Evolutionary conservation across 2,113 vertebrate genomes (phyloP), one percentile per base, ranked within the genome.

Genomic region (Vimba vimba): DNA sequence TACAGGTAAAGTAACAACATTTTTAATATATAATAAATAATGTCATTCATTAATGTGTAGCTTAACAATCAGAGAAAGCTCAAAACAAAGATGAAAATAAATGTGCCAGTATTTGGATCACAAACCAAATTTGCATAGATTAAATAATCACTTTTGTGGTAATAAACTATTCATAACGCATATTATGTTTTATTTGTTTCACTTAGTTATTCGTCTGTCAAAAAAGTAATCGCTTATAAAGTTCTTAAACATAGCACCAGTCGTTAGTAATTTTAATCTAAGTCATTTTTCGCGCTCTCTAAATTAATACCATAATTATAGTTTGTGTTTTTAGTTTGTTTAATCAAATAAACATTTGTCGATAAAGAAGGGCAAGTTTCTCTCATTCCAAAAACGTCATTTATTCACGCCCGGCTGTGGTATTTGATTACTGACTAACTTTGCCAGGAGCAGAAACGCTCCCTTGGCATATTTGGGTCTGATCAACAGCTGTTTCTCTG

Each of bases 391-490:
- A 27, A 27, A 62, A 6, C 3, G 25, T 85, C 66, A 50, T 82
- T 66, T 60, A 78, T 64, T 89, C 45, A 78, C 30, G 39, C 78
- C 62, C 77, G 75, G 11, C 43, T 85, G 86, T 66, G 78, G 86
- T 85, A 87, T 87, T 85, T 82, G 78, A 83, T 68, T 83, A 45
- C 83, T 87, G 78, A 85, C 76, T 75, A 88, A 86, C 43, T 87
- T 83, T 59, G 66, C 76, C 64, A 89, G 68, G 52, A 76, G 62
- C 74, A 80, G 64, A 79, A 82, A 68, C 79, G 52, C 83, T 85
- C 83, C 45, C 75, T 78, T 84, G 83, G 59, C 80, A 66, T 84
- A 83, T 80, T 86, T 43, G 84, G 79, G 30, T 52, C 55, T 73
- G 23, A 50, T 88, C 66, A 36, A 68, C 83, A 85, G 75, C 80